Evolutionary conservation across 1,140 invertebrate species (phyloP).

Genomic region (Batillaria attramentaria): DNA sequence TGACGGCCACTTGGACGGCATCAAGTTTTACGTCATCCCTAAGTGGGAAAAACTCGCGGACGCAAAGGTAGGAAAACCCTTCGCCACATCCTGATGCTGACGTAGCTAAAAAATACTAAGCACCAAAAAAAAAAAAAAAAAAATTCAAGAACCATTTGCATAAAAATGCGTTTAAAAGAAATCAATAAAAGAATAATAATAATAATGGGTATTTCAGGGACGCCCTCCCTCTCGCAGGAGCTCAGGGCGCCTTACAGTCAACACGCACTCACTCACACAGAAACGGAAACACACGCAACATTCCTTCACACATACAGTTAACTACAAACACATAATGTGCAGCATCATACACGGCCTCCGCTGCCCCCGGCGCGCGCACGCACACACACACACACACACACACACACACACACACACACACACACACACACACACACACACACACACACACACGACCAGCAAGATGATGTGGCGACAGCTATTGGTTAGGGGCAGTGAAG

Average conservation of each 20-base stretch:
- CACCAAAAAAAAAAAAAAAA: background rate
- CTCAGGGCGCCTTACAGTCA: background rate
- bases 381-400: no score
- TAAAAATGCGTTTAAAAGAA: background rate
- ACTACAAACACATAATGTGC: background rate
- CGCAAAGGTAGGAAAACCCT: constrained; percentile 51
- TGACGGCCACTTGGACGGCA: constrained; percentile 78
- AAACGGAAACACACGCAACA: background rate
- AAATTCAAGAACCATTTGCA: background rate
- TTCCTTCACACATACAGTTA: background rate
- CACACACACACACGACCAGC: no score
- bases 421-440: no score
- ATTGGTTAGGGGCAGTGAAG: no score
- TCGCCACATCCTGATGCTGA: background rate
- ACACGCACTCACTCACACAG: background rate
- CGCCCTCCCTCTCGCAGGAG: background rate
- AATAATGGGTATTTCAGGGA: background rate
- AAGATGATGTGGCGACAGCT: no score
- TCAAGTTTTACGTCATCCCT: constrained; percentile 84
- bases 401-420: no score
- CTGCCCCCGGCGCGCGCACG: no score
- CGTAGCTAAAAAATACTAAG: background rate
- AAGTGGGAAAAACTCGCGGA: constrained; percentile 54
- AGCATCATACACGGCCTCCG: background rate
- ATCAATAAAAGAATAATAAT: background rate